Percentiles rank a stretch among this genome's conserved stretches.
Conservation (phyloP, 2,797 vertebrate genomes). For the Poeciliopsis infans region DNA sequence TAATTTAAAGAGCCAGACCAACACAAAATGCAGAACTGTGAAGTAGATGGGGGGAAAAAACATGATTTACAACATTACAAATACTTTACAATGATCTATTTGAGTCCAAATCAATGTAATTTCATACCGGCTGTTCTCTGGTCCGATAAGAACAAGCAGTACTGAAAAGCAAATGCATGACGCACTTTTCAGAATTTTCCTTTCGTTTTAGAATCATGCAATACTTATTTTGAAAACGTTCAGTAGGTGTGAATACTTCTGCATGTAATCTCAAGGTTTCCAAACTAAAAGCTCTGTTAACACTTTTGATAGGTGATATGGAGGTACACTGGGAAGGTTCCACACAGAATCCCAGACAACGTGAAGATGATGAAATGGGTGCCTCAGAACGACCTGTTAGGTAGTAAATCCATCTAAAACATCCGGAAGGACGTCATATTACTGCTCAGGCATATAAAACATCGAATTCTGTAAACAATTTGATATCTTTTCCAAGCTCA, state of each 20-base stretch:
- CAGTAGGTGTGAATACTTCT: not conserved
- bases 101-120: not conserved
- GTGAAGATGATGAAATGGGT: constrained; percentile 92
- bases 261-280: not conserved
- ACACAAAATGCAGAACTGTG: not conserved
- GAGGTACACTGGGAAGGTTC: constrained; percentile 84
- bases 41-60: not conserved
- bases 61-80: not conserved
- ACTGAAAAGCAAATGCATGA: not conserved
- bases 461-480: not conserved
- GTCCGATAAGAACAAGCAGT: not conserved
- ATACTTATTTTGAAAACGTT: not conserved
- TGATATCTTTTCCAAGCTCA: constrained; percentile 74
- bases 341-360: constrained; percentile 83
- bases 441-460: not conserved
- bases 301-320: constrained; percentile 85
- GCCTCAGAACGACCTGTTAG: constrained; percentile 94
- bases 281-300: not conserved
- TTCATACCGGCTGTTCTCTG: not conserved
- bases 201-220: not conserved
- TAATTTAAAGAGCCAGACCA: not conserved
- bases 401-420: constrained; percentile 63
- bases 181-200: not conserved
- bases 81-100: not conserved
- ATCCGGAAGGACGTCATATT: not conserved